Evolutionary conservation across 1,140 invertebrate genomes (phyloP), one percentile per base, ranked within the genome.

Genomic region (Eupristina koningsbergeri): DNA sequence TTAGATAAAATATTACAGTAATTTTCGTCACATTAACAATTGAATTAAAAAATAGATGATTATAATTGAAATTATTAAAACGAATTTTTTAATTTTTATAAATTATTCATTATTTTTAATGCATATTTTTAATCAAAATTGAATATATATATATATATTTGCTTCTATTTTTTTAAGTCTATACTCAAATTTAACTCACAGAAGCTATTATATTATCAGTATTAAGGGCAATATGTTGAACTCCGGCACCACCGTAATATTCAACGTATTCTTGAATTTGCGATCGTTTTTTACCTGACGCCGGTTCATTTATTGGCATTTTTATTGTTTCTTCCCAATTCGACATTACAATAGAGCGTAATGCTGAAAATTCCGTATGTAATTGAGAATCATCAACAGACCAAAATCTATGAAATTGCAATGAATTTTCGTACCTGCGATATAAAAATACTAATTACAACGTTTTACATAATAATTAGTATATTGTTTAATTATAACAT

Each of bases 221-320:
- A 89, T 98, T 99, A 2, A 99, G 93, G 31, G 99, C 99, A 88
- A 99, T 99, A 89, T 99, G 99, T 91, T 99, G 99, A 17, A 99
- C 98, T 0, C 99, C 99, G 29, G 98, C 96, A 5, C 98, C 97
- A 0, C 98, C 98, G 91, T 99, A 99, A 89, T 99, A 99, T 88
- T 99, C 98, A 6, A 99, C 97, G 92, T 98, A 99, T 92, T 99
- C 99, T 93, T 99, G 95, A 87, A 99, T 99, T 93, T 99, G 99
- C 81, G 98, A 99, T 91, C 98, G 98, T 91, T 96, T 97, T 89
- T 98, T 98, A 6, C 98, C 98, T n/a, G 94, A 89, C 0, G 99
- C 99, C 13, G 99, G 99, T 91, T 99, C 99, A 90, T 99, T 99
- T 86, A 99, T 98, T 5, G 99, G 99, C 94, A 99, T 95, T 94